Percentiles rank a stretch among this genome's conserved stretches.
Evolutionary conservation across 2,888 invertebrate species (phyloP).

Genomic region (Pachymerium ferrugineum): DNA sequence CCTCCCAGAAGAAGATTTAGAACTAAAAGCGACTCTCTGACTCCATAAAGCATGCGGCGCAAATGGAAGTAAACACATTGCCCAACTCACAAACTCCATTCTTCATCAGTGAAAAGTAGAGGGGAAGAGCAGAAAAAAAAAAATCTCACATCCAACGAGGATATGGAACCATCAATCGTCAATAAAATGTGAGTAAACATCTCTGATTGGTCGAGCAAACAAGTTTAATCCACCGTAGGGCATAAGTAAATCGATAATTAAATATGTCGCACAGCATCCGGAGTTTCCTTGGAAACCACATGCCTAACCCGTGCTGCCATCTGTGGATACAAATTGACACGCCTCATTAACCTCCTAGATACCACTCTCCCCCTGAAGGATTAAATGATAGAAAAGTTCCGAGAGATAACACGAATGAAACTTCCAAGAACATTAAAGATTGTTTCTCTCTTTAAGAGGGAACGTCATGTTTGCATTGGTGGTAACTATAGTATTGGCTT

Average conservation of each 20-base stretch:
- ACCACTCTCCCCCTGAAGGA: no score
- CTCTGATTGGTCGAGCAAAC: neutral
- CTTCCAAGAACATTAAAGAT: no score
- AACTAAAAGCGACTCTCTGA: neutral
- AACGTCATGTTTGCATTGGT: no score
- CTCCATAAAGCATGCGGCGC: neutral
- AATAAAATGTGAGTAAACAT: constrained; percentile 8
- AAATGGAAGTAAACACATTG: neutral
- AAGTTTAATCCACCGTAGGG: neutral
- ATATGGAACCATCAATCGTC: neutral
- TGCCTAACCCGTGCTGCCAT: neutral
- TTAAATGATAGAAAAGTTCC: no score
- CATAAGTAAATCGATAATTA: constrained; percentile 6
- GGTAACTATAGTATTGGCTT: no score
- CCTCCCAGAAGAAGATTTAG: neutral
- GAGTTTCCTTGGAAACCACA: neutral
- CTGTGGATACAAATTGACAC: neutral
- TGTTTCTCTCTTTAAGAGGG: no score
- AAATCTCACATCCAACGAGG: neutral
- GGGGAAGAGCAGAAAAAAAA: no score
- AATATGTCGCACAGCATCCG: neutral
- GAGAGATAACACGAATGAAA: no score
- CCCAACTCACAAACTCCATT: neutral
- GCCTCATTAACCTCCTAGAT: neutral
- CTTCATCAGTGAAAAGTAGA: neutral